Base-by-base conservation (phyloP, 2,888 invertebrate genomes). In the Sicus ferrugineus region DNA sequence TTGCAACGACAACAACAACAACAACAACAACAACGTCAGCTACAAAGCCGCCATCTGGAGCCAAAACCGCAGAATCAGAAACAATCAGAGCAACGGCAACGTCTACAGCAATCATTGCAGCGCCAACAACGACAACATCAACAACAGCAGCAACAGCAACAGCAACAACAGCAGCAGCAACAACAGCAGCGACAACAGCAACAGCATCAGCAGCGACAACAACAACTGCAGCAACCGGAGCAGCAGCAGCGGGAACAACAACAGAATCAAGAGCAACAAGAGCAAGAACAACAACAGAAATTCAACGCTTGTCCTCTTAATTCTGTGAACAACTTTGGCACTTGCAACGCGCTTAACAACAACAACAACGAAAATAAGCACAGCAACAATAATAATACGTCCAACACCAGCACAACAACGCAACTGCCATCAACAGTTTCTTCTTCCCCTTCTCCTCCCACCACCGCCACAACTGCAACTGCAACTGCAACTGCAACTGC, bases 1-100 rank as follows among this genome's bases (percentile, higher is more conserved):
- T 68, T 66, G 64, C 74, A 75, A 70, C 64, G 73, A 69, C 70
- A 80, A 74, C 69, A 78, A 73, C 70, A 77, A 74, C 70, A 81
- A 75, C 63, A 78, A 75, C 74, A 70, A 58, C 69, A 68, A 21
- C 70, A 65, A 14, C 69, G 65, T 14, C 67, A 64, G 54, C 68
- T 64, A 21, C 73, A 65, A 42, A 64, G 67, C 70, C 68, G 69
- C 31, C 71, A n/a, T 30, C 38, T 67, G 64, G 73, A 65, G 73
- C 69, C 69, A 70, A 70, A 69, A 70, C 69, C 66, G 64, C 74
- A 75, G 69, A 63, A 74, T 69, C 70, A 80, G 73, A 69, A 78
- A 73, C 70, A 77, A 74, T 70, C 80, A 75, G 61, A 78, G 75
- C 74, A 70, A 58, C 69, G 66, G 21, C 70, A 65, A 14, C 69